Conservation (phyloP, 2,797 vertebrate genomes). For the Nannoperca australis region DNA sequence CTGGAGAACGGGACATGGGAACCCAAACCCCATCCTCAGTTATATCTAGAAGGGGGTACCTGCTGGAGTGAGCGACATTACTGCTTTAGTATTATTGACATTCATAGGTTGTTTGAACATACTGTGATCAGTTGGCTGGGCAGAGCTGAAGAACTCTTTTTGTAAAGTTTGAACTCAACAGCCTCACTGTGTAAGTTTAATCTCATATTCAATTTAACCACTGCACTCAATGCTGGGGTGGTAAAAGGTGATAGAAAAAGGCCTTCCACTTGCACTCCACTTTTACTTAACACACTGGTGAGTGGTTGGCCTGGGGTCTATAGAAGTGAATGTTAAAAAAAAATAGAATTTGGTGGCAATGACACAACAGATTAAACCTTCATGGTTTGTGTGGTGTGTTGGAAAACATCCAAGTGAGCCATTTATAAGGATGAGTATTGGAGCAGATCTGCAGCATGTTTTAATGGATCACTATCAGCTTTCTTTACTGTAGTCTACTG, state of each 20-base stretch:
- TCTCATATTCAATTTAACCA: conserved; percentile 6
- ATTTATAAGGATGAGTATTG: not conserved
- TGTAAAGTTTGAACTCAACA: conserved; percentile 13
- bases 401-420: not conserved
- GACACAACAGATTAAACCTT: not conserved
- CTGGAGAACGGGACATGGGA: conserved; percentile 19
- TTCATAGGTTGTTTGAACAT: conserved; percentile 8
- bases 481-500: not conserved
- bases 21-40: conserved; percentile 10
- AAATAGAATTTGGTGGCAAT: not conserved
- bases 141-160: not conserved
- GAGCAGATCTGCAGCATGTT: not conserved
- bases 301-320: not conserved
- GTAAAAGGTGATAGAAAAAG: not conserved
- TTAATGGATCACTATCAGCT: not conserved
- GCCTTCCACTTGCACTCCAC: conserved; percentile 2
- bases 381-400: not conserved
- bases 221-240: not conserved
- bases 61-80: conserved; percentile 17
- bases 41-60: conserved; percentile 10
- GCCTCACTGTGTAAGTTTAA: conserved; percentile 6
- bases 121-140: not conserved
- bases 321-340: not conserved
- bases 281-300: conserved; percentile 6
- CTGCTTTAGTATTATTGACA: conserved; percentile 22